These are phyloP conservation scores for Saccostrea echinata DNA, from an alignment of 1,140 invertebrate species.

Conservation along the genomic window DNA sequence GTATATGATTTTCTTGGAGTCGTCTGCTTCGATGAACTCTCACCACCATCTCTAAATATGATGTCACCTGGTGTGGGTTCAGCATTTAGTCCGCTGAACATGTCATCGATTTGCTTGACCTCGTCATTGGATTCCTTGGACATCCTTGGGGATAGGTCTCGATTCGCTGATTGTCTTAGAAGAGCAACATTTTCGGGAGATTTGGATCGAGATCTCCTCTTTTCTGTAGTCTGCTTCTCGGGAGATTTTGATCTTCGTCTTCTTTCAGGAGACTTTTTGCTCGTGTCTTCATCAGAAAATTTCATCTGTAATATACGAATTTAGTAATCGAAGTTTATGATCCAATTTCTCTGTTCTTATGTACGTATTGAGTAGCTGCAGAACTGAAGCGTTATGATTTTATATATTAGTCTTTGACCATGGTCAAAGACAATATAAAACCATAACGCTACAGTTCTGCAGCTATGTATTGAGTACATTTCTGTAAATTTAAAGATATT, in stretches of 20 bases:
- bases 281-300: constrained; percentile 32
- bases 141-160: neutral
- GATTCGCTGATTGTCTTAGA: neutral
- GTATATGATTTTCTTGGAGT: neutral
- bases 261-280: constrained; percentile 4
- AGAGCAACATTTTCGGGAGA: neutral
- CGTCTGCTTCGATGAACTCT: constrained; percentile 26
- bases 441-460: neutral
- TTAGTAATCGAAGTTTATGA: too few relatives aligned
- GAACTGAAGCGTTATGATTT: too few relatives aligned
- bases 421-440: too few relatives aligned
- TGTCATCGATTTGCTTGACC: constrained; percentile 36
- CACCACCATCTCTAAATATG: neutral
- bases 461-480: neutral
- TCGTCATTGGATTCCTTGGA: constrained; percentile 26
- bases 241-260: constrained; percentile 37
- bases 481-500: neutral
- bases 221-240: neutral
- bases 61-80: constrained; percentile 35
- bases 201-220: neutral
- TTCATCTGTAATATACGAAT: constrained; percentile 10
- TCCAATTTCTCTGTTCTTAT: too few relatives aligned
- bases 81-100: constrained; percentile 18
- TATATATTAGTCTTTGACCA: too few relatives aligned
- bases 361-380: too few relatives aligned